phyloP scores from a whole-genome alignment of 2,113 vertebrate species.

The Phyllopteryx taeniolatus region DNA sequence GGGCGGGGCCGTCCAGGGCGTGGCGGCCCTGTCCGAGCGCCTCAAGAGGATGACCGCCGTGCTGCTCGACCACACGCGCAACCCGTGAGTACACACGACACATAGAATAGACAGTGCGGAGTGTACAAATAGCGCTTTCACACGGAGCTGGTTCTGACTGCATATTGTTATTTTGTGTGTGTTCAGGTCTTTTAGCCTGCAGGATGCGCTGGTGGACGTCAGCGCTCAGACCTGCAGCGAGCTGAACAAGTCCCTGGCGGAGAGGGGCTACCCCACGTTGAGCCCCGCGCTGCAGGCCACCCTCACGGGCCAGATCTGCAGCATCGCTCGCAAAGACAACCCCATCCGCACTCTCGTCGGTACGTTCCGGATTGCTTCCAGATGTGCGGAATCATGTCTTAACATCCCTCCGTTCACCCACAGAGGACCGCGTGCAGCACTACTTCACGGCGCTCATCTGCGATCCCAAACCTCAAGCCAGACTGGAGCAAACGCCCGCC shows the following conservation, averaged over 20 bases:
- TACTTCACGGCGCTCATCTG: slow-evolving; percentile 81
- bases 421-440: slow-evolving; percentile 87
- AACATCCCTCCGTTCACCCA: slow-evolving; percentile 18
- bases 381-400: neutral
- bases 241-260: slow-evolving; percentile 81
- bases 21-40: slow-evolving; percentile 76
- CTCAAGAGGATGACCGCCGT: slow-evolving; percentile 83
- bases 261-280: slow-evolving; percentile 75
- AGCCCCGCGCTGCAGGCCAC: slow-evolving; percentile 75
- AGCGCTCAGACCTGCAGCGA: slow-evolving; percentile 82
- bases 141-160: too few species aligned
- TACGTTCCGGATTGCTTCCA: slow-evolving; percentile 56
- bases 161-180: neutral
- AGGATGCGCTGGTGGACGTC: slow-evolving; percentile 79
- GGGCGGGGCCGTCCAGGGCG: slow-evolving; percentile 75
- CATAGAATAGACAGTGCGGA: too few species aligned
- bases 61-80: slow-evolving; percentile 86
- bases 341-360: slow-evolving; percentile 84
- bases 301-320: slow-evolving; percentile 83
- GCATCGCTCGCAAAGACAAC: slow-evolving; percentile 80
- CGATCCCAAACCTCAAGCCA: slow-evolving; percentile 68
- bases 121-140: too few species aligned
- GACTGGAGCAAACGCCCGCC: slow-evolving; percentile 76
- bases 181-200: slow-evolving; percentile 79
- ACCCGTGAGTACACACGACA: slow-evolving; percentile 73